These are phyloP conservation scores for Pachycephus smyrnensis DNA, from an alignment of 2,888 invertebrate species.

Conservation along the genomic window DNA sequence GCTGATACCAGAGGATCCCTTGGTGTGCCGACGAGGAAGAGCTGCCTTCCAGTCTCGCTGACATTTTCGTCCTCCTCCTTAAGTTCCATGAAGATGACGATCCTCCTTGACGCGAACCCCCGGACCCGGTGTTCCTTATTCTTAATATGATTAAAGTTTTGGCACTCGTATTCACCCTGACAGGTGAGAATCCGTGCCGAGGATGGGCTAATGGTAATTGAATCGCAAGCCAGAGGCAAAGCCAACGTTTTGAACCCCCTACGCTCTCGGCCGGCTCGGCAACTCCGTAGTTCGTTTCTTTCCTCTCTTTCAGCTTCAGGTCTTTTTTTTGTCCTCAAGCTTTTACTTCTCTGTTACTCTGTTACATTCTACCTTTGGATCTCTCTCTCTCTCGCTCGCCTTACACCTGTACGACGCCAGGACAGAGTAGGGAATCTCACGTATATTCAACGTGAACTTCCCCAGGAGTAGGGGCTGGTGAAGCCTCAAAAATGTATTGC, in stretches of 20 bases:
- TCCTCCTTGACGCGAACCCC: background rate
- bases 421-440: conserved; percentile 49
- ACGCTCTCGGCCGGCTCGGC: conserved; percentile 30
- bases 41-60: conserved; percentile 51
- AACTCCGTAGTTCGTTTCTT: conserved; percentile 41
- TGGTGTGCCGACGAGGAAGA: conserved; percentile 60
- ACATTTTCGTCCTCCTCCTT: conserved; percentile 59
- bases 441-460: conserved; percentile 54
- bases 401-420: conserved; percentile 53
- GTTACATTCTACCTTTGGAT: background rate
- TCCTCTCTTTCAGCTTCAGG: conserved; percentile 36
- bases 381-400: conserved; percentile 23
- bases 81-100: conserved; percentile 50
- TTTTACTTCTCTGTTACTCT: conserved; percentile 37
- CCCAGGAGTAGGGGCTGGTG: conserved; percentile 54
- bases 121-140: background rate
- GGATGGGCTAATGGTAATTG: conserved; percentile 44
- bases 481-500: conserved; percentile 61
- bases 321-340: conserved; percentile 21
- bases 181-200: conserved; percentile 13
- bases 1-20: conserved; percentile 62
- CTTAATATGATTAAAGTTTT: background rate
- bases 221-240: conserved; percentile 45
- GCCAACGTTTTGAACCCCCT: conserved; percentile 40
- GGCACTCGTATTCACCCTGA: conserved; percentile 16